Conservation (phyloP, 2,888 invertebrate species). For the Drosophila imparisetae region DNA sequence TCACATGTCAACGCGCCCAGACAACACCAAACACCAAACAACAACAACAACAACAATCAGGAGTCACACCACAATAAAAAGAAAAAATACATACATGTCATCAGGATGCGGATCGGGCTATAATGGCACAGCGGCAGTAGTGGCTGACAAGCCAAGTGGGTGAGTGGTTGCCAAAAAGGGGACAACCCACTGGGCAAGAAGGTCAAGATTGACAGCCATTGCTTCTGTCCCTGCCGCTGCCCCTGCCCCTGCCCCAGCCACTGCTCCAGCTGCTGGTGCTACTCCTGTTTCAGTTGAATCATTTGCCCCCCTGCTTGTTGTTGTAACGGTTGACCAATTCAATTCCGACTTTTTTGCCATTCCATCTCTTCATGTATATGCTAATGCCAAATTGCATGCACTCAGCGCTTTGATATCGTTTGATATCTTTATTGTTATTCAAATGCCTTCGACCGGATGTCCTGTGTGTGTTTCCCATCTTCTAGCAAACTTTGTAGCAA, state of each 20-base stretch:
- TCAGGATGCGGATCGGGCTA: slow-evolving; percentile 55
- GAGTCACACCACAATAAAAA: slow-evolving; percentile 72
- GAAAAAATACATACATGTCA: slow-evolving; percentile 28
- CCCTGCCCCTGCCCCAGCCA: background rate
- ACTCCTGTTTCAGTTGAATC: slow-evolving; percentile 56
- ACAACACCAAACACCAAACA: slow-evolving; percentile 51
- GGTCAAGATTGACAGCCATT: slow-evolving; percentile 35
- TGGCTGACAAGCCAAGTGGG: slow-evolving; percentile 39
- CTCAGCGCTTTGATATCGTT: slow-evolving; percentile 62
- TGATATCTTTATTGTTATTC: slow-evolving; percentile 70
- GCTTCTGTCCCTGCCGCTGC: background rate
- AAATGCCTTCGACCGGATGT: slow-evolving; percentile 72
- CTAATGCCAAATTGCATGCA: slow-evolving; percentile 52
- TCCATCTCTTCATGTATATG: slow-evolving; percentile 36
- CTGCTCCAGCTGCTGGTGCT: background rate
- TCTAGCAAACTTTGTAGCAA: background rate
- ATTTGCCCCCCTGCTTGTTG: slow-evolving; percentile 48
- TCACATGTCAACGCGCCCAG: slow-evolving; percentile 75
- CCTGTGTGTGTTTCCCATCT: slow-evolving; percentile 47
- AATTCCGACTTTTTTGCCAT: slow-evolving; percentile 47
- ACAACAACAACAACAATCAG: slow-evolving; percentile 55
- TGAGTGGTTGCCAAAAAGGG: slow-evolving; percentile 15
- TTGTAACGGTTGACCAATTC: slow-evolving; percentile 77
- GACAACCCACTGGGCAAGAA: slow-evolving; percentile 62
- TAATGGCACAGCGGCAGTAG: slow-evolving; percentile 56